Evolutionary conservation across 2,113 vertebrate species (phyloP), one percentile per base, ranked within the genome.

Genomic region (Oreotrochilus melanogaster): DNA sequence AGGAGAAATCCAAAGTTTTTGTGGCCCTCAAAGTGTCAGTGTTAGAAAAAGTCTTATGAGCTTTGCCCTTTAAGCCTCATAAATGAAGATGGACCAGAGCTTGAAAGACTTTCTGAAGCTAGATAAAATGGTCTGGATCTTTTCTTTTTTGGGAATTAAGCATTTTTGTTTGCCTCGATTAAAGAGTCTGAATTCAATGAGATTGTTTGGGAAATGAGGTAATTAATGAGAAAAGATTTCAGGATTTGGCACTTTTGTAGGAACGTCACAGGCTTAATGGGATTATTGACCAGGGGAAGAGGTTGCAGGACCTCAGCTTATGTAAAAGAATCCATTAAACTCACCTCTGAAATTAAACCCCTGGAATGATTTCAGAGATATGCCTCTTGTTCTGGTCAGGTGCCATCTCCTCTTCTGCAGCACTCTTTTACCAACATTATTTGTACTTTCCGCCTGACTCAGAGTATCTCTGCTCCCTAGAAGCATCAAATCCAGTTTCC

Each of bases 201-300:
- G 51, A 51, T 62, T 93, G 42, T 87, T 92, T 86, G 30, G 72
- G 71, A 90, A 95, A 78, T 61, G 27, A 93, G 53, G 21, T 78
- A 93, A 78, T 88, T 92, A 92, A 88, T 64, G 43, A 72, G 22
- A 94, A 83, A 80, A 64, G 4, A 43, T 83, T 76, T 94, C 72
- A 83, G 51, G 30, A 78, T 95, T 86, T 94, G 88, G 39, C 78
- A 66, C 28, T 86, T 96, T 24, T 86, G 43, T 84, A 83, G 69
- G 39, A 83, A 65, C 76, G 56, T 79, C 74, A 54, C 18, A 8
- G 37, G 64, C 28, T 67, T 88, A 92, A 89, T 84, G 72, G 75
- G 67, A 57, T 89, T 96, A 90, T 57, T 94, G 58, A 88, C 69
- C 35, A 35, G 81, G 11, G 10, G 51, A 92, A 67, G 85, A 89